phyloP scores from a whole-genome alignment of 2,888 invertebrate species.

The Neria commutata region DNA sequence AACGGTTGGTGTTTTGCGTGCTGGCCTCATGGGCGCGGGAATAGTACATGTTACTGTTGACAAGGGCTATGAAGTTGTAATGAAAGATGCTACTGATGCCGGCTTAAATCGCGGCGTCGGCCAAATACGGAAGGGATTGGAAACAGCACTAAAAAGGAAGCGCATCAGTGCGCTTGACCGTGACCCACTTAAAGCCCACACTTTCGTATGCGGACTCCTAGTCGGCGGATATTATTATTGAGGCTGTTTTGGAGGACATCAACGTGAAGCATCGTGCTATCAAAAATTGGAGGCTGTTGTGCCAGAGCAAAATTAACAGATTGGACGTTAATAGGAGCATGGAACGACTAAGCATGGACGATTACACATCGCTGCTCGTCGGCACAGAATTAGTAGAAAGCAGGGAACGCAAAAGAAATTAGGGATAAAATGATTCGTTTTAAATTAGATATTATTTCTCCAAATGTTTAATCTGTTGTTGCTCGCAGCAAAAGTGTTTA shows the following conservation, averaged over 20 bases:
- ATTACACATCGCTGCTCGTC: too few relatives aligned
- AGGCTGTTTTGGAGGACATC: constrained; percentile 98
- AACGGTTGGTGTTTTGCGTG: constrained; percentile 86
- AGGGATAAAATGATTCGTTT: too few relatives aligned
- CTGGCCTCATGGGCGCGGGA: constrained; percentile 98
- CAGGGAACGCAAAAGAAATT: too few relatives aligned
- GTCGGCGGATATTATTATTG: constrained; percentile 91
- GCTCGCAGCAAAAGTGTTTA: too few relatives aligned
- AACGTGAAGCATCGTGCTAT: constrained; percentile 96
- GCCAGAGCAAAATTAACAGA: too few relatives aligned
- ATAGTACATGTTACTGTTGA: constrained; percentile 97
- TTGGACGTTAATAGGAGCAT: too few relatives aligned
- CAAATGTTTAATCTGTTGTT: too few relatives aligned
- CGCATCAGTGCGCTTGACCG: constrained; percentile 76
- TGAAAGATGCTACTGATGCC: constrained; percentile 87
- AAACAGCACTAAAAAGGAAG: constrained; percentile 83
- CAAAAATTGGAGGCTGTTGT: constrained; percentile 90
- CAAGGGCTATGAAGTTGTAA: constrained; percentile 86
- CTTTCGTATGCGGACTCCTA: constrained; percentile 83
- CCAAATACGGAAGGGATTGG: constrained; percentile 86
- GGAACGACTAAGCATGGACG: too few relatives aligned
- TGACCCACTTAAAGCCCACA: constrained; percentile 80
- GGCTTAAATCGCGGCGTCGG: constrained; percentile 89
- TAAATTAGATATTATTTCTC: too few relatives aligned
- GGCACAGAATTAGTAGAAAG: too few relatives aligned